phyloP scores from a whole-genome alignment of 2,797 vertebrate genomes.

The Chelon labrosus region DNA sequence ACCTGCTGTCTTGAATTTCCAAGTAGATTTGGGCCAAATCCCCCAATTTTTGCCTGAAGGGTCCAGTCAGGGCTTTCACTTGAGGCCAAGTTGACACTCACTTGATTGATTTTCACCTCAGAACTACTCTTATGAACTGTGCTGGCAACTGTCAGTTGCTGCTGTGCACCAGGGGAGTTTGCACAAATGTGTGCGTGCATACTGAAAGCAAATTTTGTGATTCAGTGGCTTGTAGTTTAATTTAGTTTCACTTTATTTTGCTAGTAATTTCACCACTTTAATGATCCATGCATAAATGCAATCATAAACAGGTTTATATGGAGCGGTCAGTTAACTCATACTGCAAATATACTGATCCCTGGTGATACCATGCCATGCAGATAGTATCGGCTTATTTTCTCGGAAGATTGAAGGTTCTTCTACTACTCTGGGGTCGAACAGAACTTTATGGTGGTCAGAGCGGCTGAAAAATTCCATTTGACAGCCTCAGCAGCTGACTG shows the following conservation, averaged over 20 bases:
- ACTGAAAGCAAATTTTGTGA: neutral
- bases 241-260: neutral
- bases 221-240: neutral
- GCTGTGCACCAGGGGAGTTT: neutral
- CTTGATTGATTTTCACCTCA: conserved; percentile 11
- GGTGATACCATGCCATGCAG: neutral
- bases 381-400: neutral
- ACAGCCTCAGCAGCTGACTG: neutral
- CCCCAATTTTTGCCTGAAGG: conserved; percentile 11
- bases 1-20: conserved; percentile 40
- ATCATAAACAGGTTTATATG: too few species aligned
- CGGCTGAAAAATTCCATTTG: neutral
- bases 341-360: neutral
- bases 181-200: neutral
- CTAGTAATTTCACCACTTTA: too few species aligned
- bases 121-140: neutral
- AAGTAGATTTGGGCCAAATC: conserved; percentile 33
- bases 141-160: neutral
- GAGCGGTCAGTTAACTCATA: neutral
- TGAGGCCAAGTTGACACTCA: conserved; percentile 12
- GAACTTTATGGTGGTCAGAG: neutral
- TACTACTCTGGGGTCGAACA: neutral
- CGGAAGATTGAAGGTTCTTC: neutral
- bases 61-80: conserved; percentile 14
- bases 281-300: too few species aligned